Evolutionary conservation across 2,113 vertebrate species (phyloP).

Genomic region (Pithys albifrons): DNA sequence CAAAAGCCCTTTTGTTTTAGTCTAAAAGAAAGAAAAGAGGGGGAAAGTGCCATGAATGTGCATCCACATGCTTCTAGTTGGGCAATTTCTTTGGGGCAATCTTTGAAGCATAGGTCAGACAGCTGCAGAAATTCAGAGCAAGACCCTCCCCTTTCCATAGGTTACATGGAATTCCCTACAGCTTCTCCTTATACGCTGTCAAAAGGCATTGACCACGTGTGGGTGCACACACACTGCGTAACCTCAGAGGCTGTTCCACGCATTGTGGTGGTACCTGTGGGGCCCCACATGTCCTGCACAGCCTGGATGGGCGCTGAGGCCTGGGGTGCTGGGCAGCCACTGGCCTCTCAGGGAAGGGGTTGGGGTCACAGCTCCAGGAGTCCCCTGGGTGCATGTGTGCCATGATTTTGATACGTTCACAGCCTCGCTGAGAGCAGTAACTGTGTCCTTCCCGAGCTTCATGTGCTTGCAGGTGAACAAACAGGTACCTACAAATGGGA

Average conservation of each 20-base stretch:
- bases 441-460: constrained; percentile 34
- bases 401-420: constrained; percentile 43
- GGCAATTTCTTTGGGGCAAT: background rate
- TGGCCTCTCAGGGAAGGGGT: background rate
- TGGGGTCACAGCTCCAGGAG: constrained; percentile 5
- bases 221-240: fast-evolving
- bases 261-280: background rate
- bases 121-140: background rate
- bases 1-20: background rate
- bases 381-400: background rate
- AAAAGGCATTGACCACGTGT: fast-evolving
- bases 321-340: background rate
- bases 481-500: constrained; percentile 42
- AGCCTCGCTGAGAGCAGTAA: constrained; percentile 64
- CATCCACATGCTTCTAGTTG: background rate
- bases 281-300: constrained; percentile 10
- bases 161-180: background rate
- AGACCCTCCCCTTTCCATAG: background rate
- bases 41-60: background rate
- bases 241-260: background rate
- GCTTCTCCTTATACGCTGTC: fast-evolving
- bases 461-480: constrained; percentile 42
- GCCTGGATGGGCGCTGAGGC: background rate
- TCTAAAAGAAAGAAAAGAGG: background rate
- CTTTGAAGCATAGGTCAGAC: background rate